Evolutionary conservation across 2,888 invertebrate genomes (phyloP), one percentile per base, ranked within the genome.

Genomic region (Clunio marinus): DNA sequence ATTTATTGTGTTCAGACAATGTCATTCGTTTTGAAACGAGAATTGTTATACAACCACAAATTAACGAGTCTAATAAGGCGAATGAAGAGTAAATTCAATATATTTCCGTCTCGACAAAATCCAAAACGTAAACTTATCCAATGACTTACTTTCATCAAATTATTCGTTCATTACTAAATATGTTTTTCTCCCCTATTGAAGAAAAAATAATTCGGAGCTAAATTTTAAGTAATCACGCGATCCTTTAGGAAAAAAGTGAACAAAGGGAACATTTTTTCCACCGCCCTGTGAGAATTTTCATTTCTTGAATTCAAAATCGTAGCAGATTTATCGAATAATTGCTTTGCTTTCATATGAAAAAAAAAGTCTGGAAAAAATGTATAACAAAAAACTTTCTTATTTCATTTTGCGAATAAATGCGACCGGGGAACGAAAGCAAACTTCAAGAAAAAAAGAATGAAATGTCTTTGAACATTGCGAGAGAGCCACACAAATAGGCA

Each of bases 71-170:
- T n/a, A n/a, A n/a, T n/a, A n/a, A n/a, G n/a, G n/a, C n/a, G n/a
- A n/a, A n/a, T n/a, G n/a, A n/a, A n/a, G 13, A 22, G 51, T 51
- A 22, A 51, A 51, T 22, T 17, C 2, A 51, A 51, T 51, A 51
- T 20, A 51, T 51, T 51, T 22, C 63, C 46, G 27, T n/a, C 10
- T 3, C 10, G 8, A 24, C 25, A 27, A 5, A 58, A 45, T 41
- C 41, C 57, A 5, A n/a, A n/a, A 63, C 25, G 17, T 32, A 20
- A 41, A 65, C 27, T 65, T 45, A 24, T 65, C 63, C 25, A 65
- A 65, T 65, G 63, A 65, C 63, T 65, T 65, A 65, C 46, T 65
- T 45, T 65, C 63, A 46, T 65, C 63, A 46, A 65, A 65, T 65
- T 46, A 65, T 46, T 27, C 45, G 45, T 65, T 65, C 46, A 45